Evolutionary conservation across 2,888 invertebrate genomes (phyloP), one percentile per base, ranked within the genome.

Genomic region (Drosophila multiciliata): DNA sequence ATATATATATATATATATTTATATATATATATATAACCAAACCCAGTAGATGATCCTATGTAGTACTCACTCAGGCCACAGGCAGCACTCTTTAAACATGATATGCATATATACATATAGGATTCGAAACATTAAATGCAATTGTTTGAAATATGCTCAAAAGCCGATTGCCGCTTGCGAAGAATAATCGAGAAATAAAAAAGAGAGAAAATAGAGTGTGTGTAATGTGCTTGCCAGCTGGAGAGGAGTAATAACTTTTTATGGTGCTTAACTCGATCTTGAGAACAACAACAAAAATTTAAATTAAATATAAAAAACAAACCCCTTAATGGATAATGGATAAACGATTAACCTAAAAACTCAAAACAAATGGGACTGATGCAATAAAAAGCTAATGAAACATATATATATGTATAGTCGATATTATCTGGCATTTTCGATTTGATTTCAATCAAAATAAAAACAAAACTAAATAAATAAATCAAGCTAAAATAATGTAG

Each of bases 181-280:
- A 60, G 29, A 29, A 29, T 45, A 65, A 20, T 40, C 61, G 57
- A 32, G 23, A 45, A 45, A 42, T 77, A 26, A 38, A 26, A 38
- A 20, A 38, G 11, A 38, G 15, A 54, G 29, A 29, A 29, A 33
- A 50, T 40, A 45, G 50, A 60, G 52, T 61, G 60, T n/a, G 61
- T 65, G 49, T 45, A 33, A 74, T 57, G 58, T 61, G 68, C 57
- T 58, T 75, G 75, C 80, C 80, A 80, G 75, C 63, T 80, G 72
- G 63, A 65, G 67, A 52, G 78, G 77, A 68, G 72, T 67, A 72
- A 76, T 59, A 68, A 76, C 72, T 66, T 65, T 72, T 45, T 40
- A 84, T 89, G 84, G 84, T 84, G 84, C 84, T 84, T 84, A 89
- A 78, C 88, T 89, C 82, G 86, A 87, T 85, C 83, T 85, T 80